A percentile compares a stretch with the other conserved stretches of the same genome.
Evolutionary conservation across 1,140 invertebrate genomes (phyloP).

Genomic region (Polyergus mexicanus): DNA sequence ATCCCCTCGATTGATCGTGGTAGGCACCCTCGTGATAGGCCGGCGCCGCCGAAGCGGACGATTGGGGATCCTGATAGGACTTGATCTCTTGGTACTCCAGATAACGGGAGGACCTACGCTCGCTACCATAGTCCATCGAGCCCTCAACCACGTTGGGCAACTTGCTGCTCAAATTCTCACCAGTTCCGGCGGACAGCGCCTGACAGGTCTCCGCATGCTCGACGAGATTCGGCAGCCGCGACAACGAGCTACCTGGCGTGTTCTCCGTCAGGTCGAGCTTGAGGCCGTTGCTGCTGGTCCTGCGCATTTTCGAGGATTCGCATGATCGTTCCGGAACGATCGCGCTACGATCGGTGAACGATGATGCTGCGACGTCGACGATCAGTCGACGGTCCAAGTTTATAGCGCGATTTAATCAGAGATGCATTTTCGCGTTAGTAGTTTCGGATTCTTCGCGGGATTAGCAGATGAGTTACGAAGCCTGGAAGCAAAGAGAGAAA

Average conservation of each 20-base stretch:
- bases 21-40: slow-evolving; percentile 71
- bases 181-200: slow-evolving; percentile 71
- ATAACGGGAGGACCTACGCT: slow-evolving; percentile 86
- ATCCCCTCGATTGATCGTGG: slow-evolving; percentile 64
- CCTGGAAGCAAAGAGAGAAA: slow-evolving; percentile 80
- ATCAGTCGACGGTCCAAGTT: background rate
- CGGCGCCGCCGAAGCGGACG: slow-evolving; percentile 60
- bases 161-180: slow-evolving; percentile 86
- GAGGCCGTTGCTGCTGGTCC: slow-evolving; percentile 84
- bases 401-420: background rate
- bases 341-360: slow-evolving; percentile 45
- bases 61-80: slow-evolving; percentile 75
- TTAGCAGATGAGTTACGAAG: slow-evolving; percentile 64
- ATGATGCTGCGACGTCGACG: background rate
- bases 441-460: slow-evolving; percentile 4
- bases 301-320: slow-evolving; percentile 84
- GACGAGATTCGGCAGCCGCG: slow-evolving; percentile 83
- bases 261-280: slow-evolving; percentile 85
- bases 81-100: slow-evolving; percentile 82
- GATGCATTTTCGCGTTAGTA: slow-evolving; percentile 60
- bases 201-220: slow-evolving; percentile 84
- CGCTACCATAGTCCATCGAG: slow-evolving; percentile 89
- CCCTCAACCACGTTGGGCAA: slow-evolving; percentile 86
- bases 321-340: slow-evolving; percentile 80
- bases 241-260: slow-evolving; percentile 84